These are phyloP conservation scores for Pterocles burchelli DNA, from an alignment of 2,113 vertebrate species.

Conservation along the genomic window DNA sequence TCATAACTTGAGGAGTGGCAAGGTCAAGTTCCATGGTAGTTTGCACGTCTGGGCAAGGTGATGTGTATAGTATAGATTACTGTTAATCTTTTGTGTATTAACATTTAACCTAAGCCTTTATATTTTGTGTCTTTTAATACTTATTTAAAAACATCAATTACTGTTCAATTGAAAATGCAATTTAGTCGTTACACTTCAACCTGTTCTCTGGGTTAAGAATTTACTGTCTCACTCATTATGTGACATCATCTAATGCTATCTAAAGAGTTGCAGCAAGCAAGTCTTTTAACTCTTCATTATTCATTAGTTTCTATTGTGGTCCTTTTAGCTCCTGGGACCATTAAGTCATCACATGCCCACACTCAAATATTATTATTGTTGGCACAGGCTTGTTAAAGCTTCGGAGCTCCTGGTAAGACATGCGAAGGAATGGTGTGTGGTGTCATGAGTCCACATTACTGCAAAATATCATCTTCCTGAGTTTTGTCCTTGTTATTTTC, in stretches of 20 bases:
- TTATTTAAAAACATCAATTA: background rate
- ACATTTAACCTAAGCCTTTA: background rate
- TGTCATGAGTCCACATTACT: background rate
- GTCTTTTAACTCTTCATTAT: conserved; percentile 25
- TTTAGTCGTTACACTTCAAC: background rate
- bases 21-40: background rate
- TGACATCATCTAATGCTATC: background rate
- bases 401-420: background rate
- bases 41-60: background rate
- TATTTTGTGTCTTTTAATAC: background rate
- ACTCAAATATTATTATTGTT: background rate
- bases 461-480: background rate
- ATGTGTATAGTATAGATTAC: background rate
- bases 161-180: background rate
- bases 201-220: background rate
- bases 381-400: background rate
- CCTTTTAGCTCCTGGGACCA: background rate
- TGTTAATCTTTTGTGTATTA: background rate
- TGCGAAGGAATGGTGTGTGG: background rate
- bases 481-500: background rate
- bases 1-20: background rate
- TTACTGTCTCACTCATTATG: background rate
- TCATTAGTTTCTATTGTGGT: conserved; percentile 11
- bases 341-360: background rate
- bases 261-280: background rate